Conservation (phyloP, 2,888 invertebrate species). For the Andrena marginata region DNA sequence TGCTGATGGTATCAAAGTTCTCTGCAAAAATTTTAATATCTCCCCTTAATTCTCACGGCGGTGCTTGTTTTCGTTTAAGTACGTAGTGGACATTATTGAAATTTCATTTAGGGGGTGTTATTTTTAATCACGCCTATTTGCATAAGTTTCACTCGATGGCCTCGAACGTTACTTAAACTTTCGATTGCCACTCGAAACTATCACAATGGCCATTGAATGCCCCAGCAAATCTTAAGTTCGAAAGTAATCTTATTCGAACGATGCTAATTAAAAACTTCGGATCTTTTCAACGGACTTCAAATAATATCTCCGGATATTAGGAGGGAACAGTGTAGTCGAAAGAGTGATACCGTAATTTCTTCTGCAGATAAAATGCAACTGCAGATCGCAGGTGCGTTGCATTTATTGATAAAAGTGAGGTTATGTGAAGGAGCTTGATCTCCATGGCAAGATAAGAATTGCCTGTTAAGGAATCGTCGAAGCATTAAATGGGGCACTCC, state of each 20-base stretch:
- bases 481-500: too few relatives aligned
- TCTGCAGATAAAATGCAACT: not conserved
- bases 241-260: not conserved
- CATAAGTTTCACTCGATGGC: not conserved
- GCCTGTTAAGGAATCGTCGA: too few relatives aligned
- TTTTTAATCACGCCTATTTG: not conserved
- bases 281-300: not conserved
- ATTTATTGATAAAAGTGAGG: too few relatives aligned
- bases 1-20: too few relatives aligned
- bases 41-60: too few relatives aligned
- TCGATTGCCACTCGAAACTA: not conserved
- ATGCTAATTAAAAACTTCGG: not conserved
- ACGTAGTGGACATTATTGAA: not conserved
- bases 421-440: too few relatives aligned
- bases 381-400: too few relatives aligned
- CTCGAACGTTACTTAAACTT: not conserved
- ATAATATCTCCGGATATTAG: not conserved
- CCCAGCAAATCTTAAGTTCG: not conserved
- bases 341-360: not conserved
- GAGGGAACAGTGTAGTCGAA: not conserved
- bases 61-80: too few relatives aligned
- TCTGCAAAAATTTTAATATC: too few relatives aligned
- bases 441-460: too few relatives aligned
- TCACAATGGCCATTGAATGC: not conserved
- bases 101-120: not conserved